Evolutionary conservation across 2,888 invertebrate genomes (phyloP), one percentile per base, ranked within the genome.

Genomic region (Tenthredo livida): DNA sequence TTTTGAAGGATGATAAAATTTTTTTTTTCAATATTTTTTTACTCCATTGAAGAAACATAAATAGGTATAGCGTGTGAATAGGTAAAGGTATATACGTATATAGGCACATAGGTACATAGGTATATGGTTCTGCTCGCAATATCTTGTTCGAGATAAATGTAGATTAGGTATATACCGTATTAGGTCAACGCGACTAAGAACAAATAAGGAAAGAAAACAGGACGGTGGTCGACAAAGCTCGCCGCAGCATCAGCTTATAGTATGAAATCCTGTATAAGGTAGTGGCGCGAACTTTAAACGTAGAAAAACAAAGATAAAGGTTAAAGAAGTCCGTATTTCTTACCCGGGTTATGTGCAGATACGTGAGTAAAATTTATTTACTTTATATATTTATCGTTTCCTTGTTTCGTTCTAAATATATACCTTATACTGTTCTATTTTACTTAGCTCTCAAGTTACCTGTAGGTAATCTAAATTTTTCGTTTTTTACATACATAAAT

Each of bases 241-340:
- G 25, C 6, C 12, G 17, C 33, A 67, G 5, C n/a, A n/a, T 29
- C 17, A 67, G 67, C 33, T 15, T 67, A 67, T 12, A 15, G 29
- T 67, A 33, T 10, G 9, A 61, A 61, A 67, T 67, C 29, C 67
- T 33, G 33, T 67, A 67, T 33, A 67, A 12, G 67, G 25, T 58
- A 67, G 33, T 50, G 78, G 78, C 84, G 77, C 78, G 84, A 84
- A 84, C 84, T 84, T 84, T 84, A 65, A 84, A 78, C 78, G 37
- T 47, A 61, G 78, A 67, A 61, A 54, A 84, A 77, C 75, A 84
- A 84, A 75, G 84, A 67, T 78, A 84, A 78, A 78, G 37, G 33
- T 21, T 15, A 33, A 65, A 61, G 2, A 5, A 73, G 54, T 29
- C n/a, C 17, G 25, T 50, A 61, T n/a, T 33, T 10, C 9, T 43